Evolutionary conservation across 2,797 vertebrate species (phyloP).

Genomic region (Melanotaenia maccullochi): DNA sequence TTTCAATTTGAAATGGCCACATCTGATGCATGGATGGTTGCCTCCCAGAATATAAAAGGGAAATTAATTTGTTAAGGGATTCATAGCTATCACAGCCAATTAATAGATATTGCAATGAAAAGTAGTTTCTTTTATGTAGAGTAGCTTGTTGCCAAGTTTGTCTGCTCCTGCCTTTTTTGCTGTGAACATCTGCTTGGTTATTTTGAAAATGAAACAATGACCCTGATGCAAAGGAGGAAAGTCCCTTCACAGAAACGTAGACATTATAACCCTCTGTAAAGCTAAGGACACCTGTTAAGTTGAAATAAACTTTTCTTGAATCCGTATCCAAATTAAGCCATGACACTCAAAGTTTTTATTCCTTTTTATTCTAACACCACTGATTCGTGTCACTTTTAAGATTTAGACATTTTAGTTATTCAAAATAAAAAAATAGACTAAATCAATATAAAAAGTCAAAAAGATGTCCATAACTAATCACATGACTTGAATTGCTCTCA

Average conservation of each 20-base stretch:
- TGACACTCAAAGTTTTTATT: background rate
- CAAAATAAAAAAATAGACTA: background rate
- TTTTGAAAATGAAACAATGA: conserved; percentile 1
- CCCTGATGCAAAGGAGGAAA: background rate
- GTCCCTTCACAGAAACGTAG: background rate
- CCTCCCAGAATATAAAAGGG: no score
- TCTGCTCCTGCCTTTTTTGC: background rate
- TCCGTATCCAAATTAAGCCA: background rate
- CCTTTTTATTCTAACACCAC: background rate
- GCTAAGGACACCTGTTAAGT: no score
- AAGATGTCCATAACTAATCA: background rate
- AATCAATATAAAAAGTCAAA: background rate
- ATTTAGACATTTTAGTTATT: background rate
- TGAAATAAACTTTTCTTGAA: background rate
- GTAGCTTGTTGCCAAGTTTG: background rate
- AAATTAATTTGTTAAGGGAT: no score
- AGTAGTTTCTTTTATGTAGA: background rate
- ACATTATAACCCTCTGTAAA: background rate
- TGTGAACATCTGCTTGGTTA: background rate
- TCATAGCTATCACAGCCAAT: background rate
- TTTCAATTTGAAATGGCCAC: no score
- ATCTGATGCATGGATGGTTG: no score
- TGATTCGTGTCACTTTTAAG: background rate
- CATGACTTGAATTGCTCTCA: conserved; percentile 8
- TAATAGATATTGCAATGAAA: background rate